Base-by-base conservation (phyloP, 1,140 invertebrate genomes). In the Paralvinella palmiformis region DNA sequence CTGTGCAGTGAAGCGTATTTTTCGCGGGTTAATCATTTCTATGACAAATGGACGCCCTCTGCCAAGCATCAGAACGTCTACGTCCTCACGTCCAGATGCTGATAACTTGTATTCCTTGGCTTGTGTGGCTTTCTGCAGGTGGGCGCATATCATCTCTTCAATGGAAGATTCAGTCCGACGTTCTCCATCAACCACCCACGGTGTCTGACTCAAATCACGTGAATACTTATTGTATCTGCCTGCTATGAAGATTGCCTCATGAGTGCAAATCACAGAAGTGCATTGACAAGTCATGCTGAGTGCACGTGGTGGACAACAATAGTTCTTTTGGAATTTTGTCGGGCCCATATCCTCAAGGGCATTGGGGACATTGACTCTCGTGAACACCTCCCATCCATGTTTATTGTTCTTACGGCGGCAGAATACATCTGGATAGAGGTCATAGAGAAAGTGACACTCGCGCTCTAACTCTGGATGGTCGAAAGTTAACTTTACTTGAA, bases 1-100 rank as follows among this genome's bases (percentile, higher is more conserved):
- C 1, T 52, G 32, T 15, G 17, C 10, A 22, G 27, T 52, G 24
- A 67, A 37, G 35, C 20, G 57, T 15, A 69, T 35, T 35, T 32
- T 52, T 15, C 48, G 35, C 15, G 67, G 60, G 31, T 68, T 57
- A n/a, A 59, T 32, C 27, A 69, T 22, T 29, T 69, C 63, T 17
- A 69, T 58, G 6, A 67, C 36, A 62, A 69, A 69, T 32, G 67
- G 67, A 13, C 67, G 45, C 7, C 60, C 60, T 56, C 82, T 83
- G n/a, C 91, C 90, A 36, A 96, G 76, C 76, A 89, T 84, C 59
- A 75, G 66, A 0, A 97, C 92, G 82, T 96, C 93, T 0, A 93
- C 91, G 83, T 98, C 95, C 82, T 98, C 95, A 59, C 95, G 83
- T 0, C 95, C 95, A 63, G 93, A 95, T 4, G 94, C 87, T 69